Evolutionary conservation across 1,140 invertebrate species (phyloP).

Genomic region (Diabrotica virgifera): DNA sequence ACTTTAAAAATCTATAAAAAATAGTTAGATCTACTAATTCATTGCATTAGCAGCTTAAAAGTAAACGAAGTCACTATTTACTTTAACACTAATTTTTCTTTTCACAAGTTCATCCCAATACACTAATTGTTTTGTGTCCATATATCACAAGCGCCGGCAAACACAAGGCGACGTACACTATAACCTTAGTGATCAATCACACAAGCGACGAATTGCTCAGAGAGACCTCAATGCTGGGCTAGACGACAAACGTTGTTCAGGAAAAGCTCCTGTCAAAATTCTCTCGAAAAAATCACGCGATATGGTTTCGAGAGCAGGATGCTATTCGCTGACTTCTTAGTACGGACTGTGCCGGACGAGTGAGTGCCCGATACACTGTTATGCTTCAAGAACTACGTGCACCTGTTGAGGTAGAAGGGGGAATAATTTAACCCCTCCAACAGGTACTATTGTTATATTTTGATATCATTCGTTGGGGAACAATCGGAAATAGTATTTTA

Average conservation of each 20-base stretch:
- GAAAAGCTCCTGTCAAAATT: neutral
- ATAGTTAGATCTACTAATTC: neutral
- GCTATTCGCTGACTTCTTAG: slow-evolving; percentile 42
- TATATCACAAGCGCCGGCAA: neutral
- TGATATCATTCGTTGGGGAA: slow-evolving; percentile 32
- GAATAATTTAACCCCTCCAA: slow-evolving; percentile 43
- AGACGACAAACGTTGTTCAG: slow-evolving; percentile 24
- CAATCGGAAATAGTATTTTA: slow-evolving; percentile 21
- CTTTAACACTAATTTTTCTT: neutral
- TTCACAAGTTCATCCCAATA: neutral
- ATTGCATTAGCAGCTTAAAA: neutral
- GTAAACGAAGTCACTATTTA: neutral
- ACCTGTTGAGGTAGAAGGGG: slow-evolving; percentile 47
- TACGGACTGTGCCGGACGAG: slow-evolving; percentile 49
- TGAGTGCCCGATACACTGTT: slow-evolving; percentile 47
- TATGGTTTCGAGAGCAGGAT: slow-evolving; percentile 32
- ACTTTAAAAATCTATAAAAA: neutral
- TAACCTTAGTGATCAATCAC: slow-evolving; percentile 9
- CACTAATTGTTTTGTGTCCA: neutral
- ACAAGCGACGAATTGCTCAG: slow-evolving; percentile 4
- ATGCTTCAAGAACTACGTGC: slow-evolving; percentile 49
- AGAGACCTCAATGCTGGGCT: slow-evolving; percentile 27
- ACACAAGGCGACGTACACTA: slow-evolving; percentile 1
- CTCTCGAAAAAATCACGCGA: slow-evolving; percentile 24
- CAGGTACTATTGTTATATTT: slow-evolving; percentile 42